Conservation (phyloP, 2,797 vertebrate genomes). For the Oryzias sinensis region DNA sequence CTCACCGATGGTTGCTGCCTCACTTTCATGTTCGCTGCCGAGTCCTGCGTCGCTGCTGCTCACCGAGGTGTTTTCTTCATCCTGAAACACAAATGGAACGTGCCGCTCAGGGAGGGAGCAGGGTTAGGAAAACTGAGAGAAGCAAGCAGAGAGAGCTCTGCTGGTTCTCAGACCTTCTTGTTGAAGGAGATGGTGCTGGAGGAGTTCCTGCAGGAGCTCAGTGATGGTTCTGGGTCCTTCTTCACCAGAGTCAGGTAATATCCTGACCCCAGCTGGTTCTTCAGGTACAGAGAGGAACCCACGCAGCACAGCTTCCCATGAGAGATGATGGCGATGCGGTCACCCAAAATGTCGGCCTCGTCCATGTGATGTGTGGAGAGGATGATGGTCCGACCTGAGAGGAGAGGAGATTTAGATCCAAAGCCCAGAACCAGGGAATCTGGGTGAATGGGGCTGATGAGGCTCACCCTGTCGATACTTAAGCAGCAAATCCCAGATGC, state of each 20-base stretch:
- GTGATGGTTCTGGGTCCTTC: conserved; percentile 87
- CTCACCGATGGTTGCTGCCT: conserved; percentile 90
- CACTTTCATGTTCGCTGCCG: conserved; percentile 97
- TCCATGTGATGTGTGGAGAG: conserved; percentile 99
- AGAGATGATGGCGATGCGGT: conserved; percentile 96
- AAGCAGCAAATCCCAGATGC: conserved; percentile 95
- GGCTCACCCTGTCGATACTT: conserved; percentile 89
- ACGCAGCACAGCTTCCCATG: conserved; percentile 96
- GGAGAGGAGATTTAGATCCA: not conserved
- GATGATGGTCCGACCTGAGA: conserved; percentile 91
- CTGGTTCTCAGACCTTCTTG: conserved; percentile 80
- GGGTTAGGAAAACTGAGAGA: too few relatives aligned
- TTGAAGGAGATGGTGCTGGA: conserved; percentile 89
- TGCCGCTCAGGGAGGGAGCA: not conserved
- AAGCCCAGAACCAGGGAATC: too few relatives aligned
- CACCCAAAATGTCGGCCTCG: conserved; percentile 93
- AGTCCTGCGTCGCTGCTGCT: conserved; percentile 96
- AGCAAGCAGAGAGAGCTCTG: too few relatives aligned
- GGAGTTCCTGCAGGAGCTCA: conserved; percentile 91
- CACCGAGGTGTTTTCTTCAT: conserved; percentile 91
- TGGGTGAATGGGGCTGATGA: too few relatives aligned
- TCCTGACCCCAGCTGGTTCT: conserved; percentile 94
- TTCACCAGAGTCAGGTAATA: conserved; percentile 97
- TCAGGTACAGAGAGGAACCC: conserved; percentile 93
- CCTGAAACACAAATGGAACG: conserved; percentile 26